phyloP scores from a whole-genome alignment of 2,797 vertebrate genomes.

The Melanotaenia trifasciata region DNA sequence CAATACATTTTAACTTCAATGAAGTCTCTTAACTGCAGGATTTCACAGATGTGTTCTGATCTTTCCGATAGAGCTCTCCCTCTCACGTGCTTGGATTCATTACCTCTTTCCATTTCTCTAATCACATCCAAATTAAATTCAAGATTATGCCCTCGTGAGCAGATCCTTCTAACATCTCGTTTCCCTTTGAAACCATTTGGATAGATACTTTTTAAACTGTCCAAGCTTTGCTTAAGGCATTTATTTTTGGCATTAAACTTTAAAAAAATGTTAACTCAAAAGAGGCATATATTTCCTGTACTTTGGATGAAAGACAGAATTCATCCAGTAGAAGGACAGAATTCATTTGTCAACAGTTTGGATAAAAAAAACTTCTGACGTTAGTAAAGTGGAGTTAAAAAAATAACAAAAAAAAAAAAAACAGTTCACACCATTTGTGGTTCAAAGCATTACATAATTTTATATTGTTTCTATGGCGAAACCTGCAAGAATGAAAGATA shows the following conservation, averaged over 20 bases:
- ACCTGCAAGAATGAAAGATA: background rate
- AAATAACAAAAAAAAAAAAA: background rate
- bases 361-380: background rate
- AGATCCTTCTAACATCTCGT: conserved; percentile 4
- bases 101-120: conserved; percentile 18
- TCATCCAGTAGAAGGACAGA: background rate
- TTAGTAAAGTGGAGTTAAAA: background rate
- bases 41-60: conserved; percentile 42
- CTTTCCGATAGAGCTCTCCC: conserved; percentile 13
- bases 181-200: background rate
- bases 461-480: background rate
- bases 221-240: background rate
- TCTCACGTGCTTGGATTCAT: background rate
- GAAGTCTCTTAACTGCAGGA: conserved; percentile 26
- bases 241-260: background rate
- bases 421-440: background rate
- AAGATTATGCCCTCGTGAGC: background rate
- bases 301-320: conserved; percentile 2
- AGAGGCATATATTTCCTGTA: background rate
- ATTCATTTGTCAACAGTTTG: background rate
- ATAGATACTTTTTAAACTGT: background rate
- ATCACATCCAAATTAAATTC: conserved; percentile 11
- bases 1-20: conserved; percentile 46
- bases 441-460: background rate
- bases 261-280: background rate